Conservation (phyloP, 2,113 vertebrate genomes). For the Xiphias gladius region DNA sequence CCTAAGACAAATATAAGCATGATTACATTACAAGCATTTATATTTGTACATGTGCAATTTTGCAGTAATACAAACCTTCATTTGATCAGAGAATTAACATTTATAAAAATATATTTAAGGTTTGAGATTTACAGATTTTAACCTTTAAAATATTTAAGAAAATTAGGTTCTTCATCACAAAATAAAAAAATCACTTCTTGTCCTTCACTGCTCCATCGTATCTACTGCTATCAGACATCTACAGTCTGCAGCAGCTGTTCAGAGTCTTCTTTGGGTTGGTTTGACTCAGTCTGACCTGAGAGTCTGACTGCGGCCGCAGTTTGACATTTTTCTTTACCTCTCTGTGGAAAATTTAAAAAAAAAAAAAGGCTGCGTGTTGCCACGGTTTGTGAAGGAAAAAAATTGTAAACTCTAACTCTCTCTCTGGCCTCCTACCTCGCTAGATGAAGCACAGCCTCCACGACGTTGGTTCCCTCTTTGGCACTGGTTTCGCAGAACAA, state of each 20-base stretch:
- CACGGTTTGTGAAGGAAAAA: constrained; percentile 2
- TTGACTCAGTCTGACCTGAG: constrained; percentile 60
- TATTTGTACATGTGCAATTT: constrained; percentile 38
- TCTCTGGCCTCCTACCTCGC: constrained; percentile 70
- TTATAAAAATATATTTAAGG: constrained; percentile 29
- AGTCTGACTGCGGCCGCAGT: constrained; percentile 32
- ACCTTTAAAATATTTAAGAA: constrained; percentile 28
- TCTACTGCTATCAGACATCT: constrained; percentile 6
- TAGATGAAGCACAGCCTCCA: constrained; percentile 82
- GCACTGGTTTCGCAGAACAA: constrained; percentile 86
- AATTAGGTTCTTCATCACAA: not conserved
- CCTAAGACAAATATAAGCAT: not conserved
- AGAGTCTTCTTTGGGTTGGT: constrained; percentile 48
- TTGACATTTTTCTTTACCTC: constrained; percentile 78
- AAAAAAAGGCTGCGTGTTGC: constrained; percentile 4
- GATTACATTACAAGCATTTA: not conserved
- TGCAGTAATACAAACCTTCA: constrained; percentile 45
- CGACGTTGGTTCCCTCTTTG: constrained; percentile 82
- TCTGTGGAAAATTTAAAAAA: constrained; percentile 52
- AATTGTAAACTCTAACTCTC: not conserved
- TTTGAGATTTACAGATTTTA: constrained; percentile 21
- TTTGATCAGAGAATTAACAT: constrained; percentile 29
- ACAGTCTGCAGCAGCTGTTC: constrained; percentile 73
- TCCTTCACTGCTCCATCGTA: constrained; percentile 1
- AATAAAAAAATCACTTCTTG: constrained; percentile 27